A percentile compares a stretch with the other conserved stretches of the same genome.
These are phyloP conservation scores for Prunella strophiata DNA, from an alignment of 2,797 vertebrate species.

Conservation along the genomic window DNA sequence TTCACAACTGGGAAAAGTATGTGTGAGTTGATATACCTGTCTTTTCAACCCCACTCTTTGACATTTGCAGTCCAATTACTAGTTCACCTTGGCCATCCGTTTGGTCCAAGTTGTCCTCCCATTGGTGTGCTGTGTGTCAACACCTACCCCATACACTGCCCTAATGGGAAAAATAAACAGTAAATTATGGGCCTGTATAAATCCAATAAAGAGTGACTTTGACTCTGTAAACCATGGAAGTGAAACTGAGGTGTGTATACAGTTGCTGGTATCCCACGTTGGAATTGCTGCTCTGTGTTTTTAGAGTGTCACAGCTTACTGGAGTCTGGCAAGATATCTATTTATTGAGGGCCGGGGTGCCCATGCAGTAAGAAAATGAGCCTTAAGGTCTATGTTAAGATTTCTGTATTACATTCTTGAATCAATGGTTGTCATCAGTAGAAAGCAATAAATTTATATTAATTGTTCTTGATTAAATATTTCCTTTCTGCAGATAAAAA, in stretches of 20 bases:
- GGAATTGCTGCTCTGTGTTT: neutral
- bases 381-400: neutral
- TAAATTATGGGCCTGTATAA: slow-evolving; percentile 27
- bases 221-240: neutral
- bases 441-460: neutral
- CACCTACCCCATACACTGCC: neutral
- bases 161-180: slow-evolving; percentile 34
- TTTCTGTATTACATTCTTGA: neutral
- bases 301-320: neutral
- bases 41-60: neutral
- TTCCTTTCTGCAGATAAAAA: neutral
- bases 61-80: slow-evolving; percentile 51
- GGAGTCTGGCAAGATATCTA: neutral
- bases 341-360: neutral
- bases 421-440: neutral
- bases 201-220: neutral
- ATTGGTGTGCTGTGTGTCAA: neutral
- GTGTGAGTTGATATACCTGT: neutral
- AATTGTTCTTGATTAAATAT: neutral
- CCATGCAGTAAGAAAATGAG: neutral
- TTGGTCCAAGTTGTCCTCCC: neutral
- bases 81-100: neutral
- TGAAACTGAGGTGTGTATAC: neutral
- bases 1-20: neutral
- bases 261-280: neutral